Conservation (phyloP, 2,888 invertebrate genomes). For the Morpho helenor region DNA sequence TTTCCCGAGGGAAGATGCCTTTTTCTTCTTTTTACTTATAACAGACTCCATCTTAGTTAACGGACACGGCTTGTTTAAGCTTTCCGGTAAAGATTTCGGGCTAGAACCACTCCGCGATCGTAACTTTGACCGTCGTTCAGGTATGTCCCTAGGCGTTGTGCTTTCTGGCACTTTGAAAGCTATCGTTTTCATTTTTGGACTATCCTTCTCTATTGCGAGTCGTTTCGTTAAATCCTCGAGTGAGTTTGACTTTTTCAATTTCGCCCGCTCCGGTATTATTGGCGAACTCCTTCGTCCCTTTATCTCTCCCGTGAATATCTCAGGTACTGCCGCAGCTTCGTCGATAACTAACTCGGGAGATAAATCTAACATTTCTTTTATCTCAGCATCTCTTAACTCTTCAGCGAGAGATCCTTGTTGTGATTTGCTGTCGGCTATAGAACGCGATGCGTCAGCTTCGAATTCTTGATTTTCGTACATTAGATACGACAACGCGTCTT, state of each 20-base stretch:
- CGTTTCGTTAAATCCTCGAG: constrained; percentile 56
- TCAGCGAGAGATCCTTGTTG: constrained; percentile 53
- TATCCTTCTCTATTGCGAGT: constrained; percentile 39
- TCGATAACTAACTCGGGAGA: constrained; percentile 67
- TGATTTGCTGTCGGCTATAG: constrained; percentile 27
- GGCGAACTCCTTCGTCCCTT: constrained; percentile 51
- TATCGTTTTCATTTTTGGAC: constrained; percentile 57
- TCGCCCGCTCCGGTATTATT: constrained; percentile 60
- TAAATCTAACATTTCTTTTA: constrained; percentile 57
- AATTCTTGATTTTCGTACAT: constrained; percentile 56
- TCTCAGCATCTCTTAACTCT: constrained; percentile 61
- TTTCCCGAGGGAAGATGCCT: constrained; percentile 65
- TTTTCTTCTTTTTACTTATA: constrained; percentile 59
- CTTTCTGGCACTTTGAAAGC: constrained; percentile 65
- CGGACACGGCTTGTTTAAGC: constrained; percentile 60
- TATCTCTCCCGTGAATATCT: constrained; percentile 49
- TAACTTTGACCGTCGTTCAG: constrained; percentile 52
- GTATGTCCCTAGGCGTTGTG: constrained; percentile 65
- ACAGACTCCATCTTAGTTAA: constrained; percentile 54
- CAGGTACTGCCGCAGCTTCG: constrained; percentile 50
- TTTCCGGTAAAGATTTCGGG: constrained; percentile 70
- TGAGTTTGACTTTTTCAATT: constrained; percentile 62
- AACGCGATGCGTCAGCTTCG: constrained; percentile 32
- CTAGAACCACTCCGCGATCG: constrained; percentile 62
- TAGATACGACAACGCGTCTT: constrained; percentile 64